Conservation (phyloP, 30 jellyfish, hydroid and myxozoan species). For the Phacellophora camtschatica region DNA sequence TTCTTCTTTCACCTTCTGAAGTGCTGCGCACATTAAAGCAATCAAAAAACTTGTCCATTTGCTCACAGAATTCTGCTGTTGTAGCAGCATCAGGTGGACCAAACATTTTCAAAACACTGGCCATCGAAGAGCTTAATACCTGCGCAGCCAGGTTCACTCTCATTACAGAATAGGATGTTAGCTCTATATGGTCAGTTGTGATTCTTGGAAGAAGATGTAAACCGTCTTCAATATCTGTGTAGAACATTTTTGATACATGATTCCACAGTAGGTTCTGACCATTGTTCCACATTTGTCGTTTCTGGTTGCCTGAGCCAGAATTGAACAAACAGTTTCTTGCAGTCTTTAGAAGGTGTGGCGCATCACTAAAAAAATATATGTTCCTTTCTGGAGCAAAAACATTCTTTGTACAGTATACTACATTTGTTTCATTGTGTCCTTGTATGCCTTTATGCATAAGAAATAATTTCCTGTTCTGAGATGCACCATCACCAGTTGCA, state of each 20-base stretch:
- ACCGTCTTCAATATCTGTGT: constrained; percentile 5
- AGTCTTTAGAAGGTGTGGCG: constrained; percentile 39
- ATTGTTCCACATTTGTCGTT: background rate
- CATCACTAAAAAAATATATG: constrained; percentile 49
- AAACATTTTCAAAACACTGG: background rate
- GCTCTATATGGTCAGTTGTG: constrained; percentile 27
- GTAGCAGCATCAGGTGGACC: constrained; percentile 12
- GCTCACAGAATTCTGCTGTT: constrained; percentile 7
- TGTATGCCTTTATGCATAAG: background rate
- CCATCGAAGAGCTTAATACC: constrained; percentile 47
- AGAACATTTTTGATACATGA: constrained; percentile 4
- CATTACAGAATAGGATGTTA: constrained; percentile 55
- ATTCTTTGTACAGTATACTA: background rate
- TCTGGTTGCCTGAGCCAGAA: background rate
- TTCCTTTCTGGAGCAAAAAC: background rate
- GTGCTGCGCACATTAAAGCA: background rate
- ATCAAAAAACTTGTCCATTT: constrained; percentile 15
- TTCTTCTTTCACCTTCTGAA: background rate
- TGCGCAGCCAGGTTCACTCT: constrained; percentile 65
- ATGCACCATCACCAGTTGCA: constrained; percentile 52
- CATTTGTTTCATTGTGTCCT: background rate
- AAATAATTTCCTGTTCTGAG: background rate
- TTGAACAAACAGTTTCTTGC: background rate
- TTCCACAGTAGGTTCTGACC: constrained; percentile 22
- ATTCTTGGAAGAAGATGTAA: constrained; percentile 34